Percentiles rank a stretch among this genome's conserved stretches.
Conservation (phyloP, 2,797 vertebrate genomes). For the Myotis myotis region DNA sequence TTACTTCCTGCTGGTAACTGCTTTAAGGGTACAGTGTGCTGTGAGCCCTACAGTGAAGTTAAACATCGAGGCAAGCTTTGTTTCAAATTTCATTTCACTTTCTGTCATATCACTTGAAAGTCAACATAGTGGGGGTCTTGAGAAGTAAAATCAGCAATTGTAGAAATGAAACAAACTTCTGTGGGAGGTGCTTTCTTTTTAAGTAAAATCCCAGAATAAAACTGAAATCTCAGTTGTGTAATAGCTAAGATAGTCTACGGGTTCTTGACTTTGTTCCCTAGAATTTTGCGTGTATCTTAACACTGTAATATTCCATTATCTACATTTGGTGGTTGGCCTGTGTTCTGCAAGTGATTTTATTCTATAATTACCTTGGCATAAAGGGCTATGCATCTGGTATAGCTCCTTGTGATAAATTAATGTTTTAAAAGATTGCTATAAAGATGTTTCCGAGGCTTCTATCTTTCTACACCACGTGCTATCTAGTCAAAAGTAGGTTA, state of each 20-base stretch:
- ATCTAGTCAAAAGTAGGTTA: background rate
- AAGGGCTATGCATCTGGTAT: background rate
- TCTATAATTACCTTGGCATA: slow-evolving; percentile 59
- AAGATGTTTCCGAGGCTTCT: background rate
- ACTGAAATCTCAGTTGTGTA: background rate
- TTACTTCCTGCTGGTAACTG: background rate
- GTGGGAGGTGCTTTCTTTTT: slow-evolving; percentile 31
- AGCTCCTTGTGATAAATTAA: background rate
- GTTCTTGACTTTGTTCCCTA: slow-evolving; percentile 31
- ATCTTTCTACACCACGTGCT: background rate
- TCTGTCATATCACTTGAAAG: slow-evolving; percentile 2
- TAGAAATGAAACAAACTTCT: slow-evolving; percentile 33
- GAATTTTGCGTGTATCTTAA: slow-evolving; percentile 47
- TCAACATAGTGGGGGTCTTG: background rate
- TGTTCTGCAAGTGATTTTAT: slow-evolving; percentile 48
- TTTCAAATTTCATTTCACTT: slow-evolving; percentile 43
- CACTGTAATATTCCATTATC: slow-evolving; percentile 36
- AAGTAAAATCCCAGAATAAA: slow-evolving; percentile 53
- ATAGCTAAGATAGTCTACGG: slow-evolving; percentile 4
- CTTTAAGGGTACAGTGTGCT: background rate
- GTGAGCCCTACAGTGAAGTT: slow-evolving; percentile 6
- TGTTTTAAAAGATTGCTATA: slow-evolving; percentile 10
- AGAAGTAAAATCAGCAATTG: background rate
- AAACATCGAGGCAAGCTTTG: background rate
- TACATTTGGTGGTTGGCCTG: slow-evolving; percentile 34